Evolutionary conservation across 2,888 invertebrate species (phyloP).

Genomic region (Caenorhabditis sinica): DNA sequence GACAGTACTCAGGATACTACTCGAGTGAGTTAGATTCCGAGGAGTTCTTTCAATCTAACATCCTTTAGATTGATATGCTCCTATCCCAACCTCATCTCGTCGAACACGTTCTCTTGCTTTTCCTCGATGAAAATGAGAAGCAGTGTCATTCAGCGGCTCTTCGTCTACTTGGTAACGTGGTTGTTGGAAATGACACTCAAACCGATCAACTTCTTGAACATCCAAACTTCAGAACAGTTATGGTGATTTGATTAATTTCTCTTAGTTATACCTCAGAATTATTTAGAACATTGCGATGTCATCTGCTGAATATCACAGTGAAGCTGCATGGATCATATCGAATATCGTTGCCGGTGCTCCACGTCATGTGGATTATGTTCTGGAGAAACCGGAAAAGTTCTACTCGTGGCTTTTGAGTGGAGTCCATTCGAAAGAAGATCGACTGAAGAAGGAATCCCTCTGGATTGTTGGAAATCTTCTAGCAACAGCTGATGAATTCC

Average conservation of each 20-base stretch:
- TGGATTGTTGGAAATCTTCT: slow-evolving; percentile 67
- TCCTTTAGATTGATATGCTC: slow-evolving; percentile 54
- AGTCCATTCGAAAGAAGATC: slow-evolving; percentile 43
- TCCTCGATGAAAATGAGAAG: slow-evolving; percentile 31
- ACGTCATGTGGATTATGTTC: slow-evolving; percentile 61
- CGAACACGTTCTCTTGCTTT: slow-evolving; percentile 20
- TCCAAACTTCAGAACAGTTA: slow-evolving; percentile 44
- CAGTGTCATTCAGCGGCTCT: slow-evolving; percentile 51
- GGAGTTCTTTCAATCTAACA: background rate
- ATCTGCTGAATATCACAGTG: slow-evolving; percentile 40
- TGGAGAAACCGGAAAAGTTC: slow-evolving; percentile 40
- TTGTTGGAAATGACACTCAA: slow-evolving; percentile 67
- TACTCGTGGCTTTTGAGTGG: slow-evolving; percentile 54
- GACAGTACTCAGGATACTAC: slow-evolving; percentile 62
- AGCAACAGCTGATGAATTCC: slow-evolving; percentile 49
- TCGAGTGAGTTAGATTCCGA: slow-evolving; percentile 15
- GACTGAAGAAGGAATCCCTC: slow-evolving; percentile 60
- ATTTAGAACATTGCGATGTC: slow-evolving; percentile 42
- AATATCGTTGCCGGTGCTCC: slow-evolving; percentile 67
- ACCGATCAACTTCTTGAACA: slow-evolving; percentile 53
- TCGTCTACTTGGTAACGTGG: slow-evolving; percentile 72
- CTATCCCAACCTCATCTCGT: slow-evolving; percentile 29
- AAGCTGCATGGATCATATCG: slow-evolving; percentile 70
- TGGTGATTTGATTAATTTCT: slow-evolving; percentile 19
- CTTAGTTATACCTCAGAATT: background rate